Evolutionary conservation across 2,797 vertebrate species (phyloP).

Genomic region (Fistularia tabacaria): DNA sequence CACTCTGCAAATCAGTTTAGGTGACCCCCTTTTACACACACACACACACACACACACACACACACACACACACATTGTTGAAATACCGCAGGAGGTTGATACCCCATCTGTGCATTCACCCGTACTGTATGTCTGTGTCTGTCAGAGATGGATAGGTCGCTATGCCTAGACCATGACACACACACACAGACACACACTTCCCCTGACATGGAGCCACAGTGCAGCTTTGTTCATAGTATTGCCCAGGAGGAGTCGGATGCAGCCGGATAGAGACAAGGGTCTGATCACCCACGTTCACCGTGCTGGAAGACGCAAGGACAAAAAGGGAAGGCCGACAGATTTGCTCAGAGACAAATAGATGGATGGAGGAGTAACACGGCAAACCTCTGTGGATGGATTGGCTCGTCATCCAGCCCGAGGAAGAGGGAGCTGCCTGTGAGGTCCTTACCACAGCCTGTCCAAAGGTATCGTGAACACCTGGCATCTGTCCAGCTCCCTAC

Average conservation of each 20-base stretch:
- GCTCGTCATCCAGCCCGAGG: conserved; percentile 14
- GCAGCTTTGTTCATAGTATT: conserved; percentile 8
- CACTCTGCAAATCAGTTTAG: conserved; percentile 30
- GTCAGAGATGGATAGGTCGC: conserved; percentile 21
- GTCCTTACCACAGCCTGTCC: conserved; percentile 20
- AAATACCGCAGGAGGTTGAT: conserved; percentile 48
- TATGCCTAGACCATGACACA: conserved; percentile 5
- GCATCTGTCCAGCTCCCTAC: conserved; percentile 15
- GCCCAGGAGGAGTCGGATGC: conserved; percentile 14
- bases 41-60: not conserved
- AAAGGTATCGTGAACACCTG: conserved; percentile 20
- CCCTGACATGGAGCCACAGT: not conserved
- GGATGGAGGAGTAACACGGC: conserved; percentile 7
- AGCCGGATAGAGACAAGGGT: conserved; percentile 14
- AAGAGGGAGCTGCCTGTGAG: conserved; percentile 9
- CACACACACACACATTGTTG: conserved; percentile 13
- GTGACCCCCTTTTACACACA: conserved; percentile 32
- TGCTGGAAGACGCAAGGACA: conserved; percentile 9
- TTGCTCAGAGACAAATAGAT: conserved; percentile 13
- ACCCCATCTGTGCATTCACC: conserved; percentile 21
- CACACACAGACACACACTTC: not conserved
- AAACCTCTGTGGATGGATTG: conserved; percentile 29
- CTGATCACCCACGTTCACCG: conserved; percentile 14
- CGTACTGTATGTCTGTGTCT: conserved; percentile 13
- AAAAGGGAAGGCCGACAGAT: conserved; percentile 9